Base-by-base conservation (phyloP, 2,113 vertebrate genomes). In the Pimephales promelas region DNA sequence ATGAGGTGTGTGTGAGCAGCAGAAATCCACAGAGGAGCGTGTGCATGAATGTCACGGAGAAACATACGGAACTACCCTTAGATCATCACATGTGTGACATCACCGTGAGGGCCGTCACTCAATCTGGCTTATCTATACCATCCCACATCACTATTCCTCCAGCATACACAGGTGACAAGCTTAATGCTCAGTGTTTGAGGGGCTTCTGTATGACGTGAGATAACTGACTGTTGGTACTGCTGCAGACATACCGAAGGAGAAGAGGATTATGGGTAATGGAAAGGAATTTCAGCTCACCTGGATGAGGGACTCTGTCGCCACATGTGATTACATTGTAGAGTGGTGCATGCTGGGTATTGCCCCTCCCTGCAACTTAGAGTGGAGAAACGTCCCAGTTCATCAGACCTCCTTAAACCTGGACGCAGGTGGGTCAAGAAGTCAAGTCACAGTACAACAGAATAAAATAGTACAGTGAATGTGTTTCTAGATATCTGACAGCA, bases 251-350 rank as follows among this genome's bases (percentile, higher is more conserved):
- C 10, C 13, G 26, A 36, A 28, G 52, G 49, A 77, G 54, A 83
- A 81, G 77, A 88, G 77, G 86, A 80, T 88, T 54, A 20, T 78
- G 45, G 89, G 88, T 34, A 72, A 64, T 71, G 3, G 31, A 10
- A 59, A 83, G 11, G 90, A 87, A 34, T 90, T 92, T 54, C 56
- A 45, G 47, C 82, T 94, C 62, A 76, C 82, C 10, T 94, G 93
- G 92, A 40, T 66, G 0, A 1, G 70, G 2, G 34, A 76, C 43
- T 80, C 83, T 10, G 52, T 22, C 8, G 79, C 84, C 64, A 88
- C 89, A 9, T 93, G 92, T 87, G 91, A 89, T 20, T 92, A 92
- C 43, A 88, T 75, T 3, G 87, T 93, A 61, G 91, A 93, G 57
- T 93, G 93, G 93, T 93, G 87, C 85, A 10, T 18, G 28, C 14